Percentiles rank a stretch among this genome's conserved stretches.
Conservation (phyloP, 2,888 invertebrate species). For the Selenia dentaria region DNA sequence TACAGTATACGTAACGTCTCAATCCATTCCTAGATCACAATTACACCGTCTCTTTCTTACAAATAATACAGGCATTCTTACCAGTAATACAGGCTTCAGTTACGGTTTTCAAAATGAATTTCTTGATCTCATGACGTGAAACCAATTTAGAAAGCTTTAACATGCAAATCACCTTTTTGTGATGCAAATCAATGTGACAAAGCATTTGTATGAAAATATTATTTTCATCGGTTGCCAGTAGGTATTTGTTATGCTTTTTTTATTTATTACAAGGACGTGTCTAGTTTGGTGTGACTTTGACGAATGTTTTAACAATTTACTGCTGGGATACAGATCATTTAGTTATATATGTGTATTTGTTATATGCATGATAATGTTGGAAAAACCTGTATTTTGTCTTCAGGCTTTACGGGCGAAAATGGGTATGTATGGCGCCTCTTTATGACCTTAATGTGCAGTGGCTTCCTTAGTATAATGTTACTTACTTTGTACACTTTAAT, state of each 20-base stretch:
- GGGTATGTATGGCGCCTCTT: too few relatives aligned
- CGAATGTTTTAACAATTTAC: conserved; percentile 5
- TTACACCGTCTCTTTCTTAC: too few relatives aligned
- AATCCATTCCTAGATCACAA: too few relatives aligned
- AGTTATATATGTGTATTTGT: too few relatives aligned
- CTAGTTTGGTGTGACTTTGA: conserved; percentile 14
- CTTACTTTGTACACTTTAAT: too few relatives aligned
- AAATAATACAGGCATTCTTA: background rate
- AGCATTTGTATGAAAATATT: conserved; percentile 9
- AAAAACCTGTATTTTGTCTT: too few relatives aligned
- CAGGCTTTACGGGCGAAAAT: too few relatives aligned
- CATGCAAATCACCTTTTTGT: conserved; percentile 23
- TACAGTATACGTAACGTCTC: too few relatives aligned
- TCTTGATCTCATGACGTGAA: conserved; percentile 10
- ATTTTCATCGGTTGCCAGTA: conserved; percentile 10
- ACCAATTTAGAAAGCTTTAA: conserved; percentile 16
- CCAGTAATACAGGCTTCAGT: background rate
- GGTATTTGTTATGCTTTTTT: conserved; percentile 6
- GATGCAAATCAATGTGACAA: conserved; percentile 11
- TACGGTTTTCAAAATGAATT: conserved; percentile 20
- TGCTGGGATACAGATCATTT: background rate
- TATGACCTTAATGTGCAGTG: too few relatives aligned
- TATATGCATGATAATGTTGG: too few relatives aligned
- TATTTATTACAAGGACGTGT: conserved; percentile 15
- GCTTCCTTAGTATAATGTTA: too few relatives aligned